phyloP scores from a whole-genome alignment of 2,797 vertebrate species.

The Artibeus jamaicensis region DNA sequence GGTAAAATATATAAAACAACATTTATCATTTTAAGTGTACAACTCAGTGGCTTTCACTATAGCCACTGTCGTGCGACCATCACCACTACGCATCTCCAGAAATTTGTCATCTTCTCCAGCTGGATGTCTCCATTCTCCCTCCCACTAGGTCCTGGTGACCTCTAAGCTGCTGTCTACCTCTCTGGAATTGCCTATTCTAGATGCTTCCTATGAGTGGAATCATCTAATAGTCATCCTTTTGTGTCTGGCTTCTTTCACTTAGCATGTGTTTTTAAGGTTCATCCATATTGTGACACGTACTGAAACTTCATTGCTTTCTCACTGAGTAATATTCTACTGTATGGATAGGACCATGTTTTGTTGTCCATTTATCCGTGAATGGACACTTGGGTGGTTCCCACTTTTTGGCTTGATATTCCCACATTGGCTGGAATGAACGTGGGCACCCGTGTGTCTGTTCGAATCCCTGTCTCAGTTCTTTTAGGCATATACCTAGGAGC shows the following conservation, averaged over 20 bases:
- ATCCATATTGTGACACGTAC: not conserved
- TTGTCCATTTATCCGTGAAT: not conserved
- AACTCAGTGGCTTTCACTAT: not conserved
- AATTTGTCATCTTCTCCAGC: not conserved
- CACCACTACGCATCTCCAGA: not conserved
- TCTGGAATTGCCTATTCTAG: not conserved
- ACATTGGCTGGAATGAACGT: not conserved
- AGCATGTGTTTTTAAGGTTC: not conserved
- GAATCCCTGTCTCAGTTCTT: not conserved
- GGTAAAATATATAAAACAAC: not conserved
- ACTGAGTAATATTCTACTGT: not conserved
- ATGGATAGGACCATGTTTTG: not conserved
- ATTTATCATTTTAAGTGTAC: not conserved
- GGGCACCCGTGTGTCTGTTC: not conserved
- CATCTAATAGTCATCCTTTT: not conserved
- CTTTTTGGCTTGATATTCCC: not conserved
- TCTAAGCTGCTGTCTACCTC: not conserved
- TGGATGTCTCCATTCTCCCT: not conserved
- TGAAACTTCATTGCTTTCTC: not conserved
- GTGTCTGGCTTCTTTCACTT: not conserved
- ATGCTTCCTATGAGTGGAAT: not conserved
- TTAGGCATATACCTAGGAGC: not conserved
- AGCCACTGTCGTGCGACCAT: not conserved
- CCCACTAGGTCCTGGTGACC: too few species aligned
- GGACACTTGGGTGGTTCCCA: not conserved